Evolutionary conservation across 2,797 vertebrate species (phyloP).

Genomic region (Bradypus variegatus): DNA sequence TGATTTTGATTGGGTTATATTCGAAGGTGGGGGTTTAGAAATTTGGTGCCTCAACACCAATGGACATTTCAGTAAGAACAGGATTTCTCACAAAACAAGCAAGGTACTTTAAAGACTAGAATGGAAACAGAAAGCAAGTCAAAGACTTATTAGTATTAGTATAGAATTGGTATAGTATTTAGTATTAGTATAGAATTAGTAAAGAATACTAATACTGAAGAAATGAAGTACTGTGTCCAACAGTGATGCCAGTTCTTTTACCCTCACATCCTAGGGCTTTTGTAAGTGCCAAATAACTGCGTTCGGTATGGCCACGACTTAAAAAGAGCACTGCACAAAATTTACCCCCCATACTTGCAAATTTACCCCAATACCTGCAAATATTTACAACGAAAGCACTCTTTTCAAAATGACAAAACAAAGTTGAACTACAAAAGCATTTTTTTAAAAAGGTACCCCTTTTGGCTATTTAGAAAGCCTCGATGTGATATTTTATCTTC

Average conservation of each 20-base stretch:
- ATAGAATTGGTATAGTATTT: too few relatives aligned
- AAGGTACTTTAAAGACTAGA: neutral
- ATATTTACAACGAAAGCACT: neutral
- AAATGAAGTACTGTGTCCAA: neutral
- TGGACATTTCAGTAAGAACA: neutral
- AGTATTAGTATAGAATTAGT: too few relatives aligned
- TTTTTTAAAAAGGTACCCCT: neutral
- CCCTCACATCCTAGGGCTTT: neutral
- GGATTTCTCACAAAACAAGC: neutral
- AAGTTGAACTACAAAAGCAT: neutral
- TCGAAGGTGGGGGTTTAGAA: neutral
- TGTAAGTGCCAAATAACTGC: neutral
- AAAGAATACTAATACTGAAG: neutral
- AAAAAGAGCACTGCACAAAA: neutral
- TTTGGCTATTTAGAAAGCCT: constrained; percentile 8
- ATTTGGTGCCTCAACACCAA: neutral
- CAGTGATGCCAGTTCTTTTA: neutral
- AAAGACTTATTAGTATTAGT: neutral
- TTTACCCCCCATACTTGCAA: neutral
- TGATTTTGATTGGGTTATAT: neutral
- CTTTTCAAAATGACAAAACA: neutral
- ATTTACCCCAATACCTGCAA: neutral
- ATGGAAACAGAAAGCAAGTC: neutral
- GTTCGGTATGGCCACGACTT: neutral
- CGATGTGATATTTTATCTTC: neutral